Conservation (phyloP, 1,140 invertebrate genomes). For the Euwallacea fornicatus region DNA sequence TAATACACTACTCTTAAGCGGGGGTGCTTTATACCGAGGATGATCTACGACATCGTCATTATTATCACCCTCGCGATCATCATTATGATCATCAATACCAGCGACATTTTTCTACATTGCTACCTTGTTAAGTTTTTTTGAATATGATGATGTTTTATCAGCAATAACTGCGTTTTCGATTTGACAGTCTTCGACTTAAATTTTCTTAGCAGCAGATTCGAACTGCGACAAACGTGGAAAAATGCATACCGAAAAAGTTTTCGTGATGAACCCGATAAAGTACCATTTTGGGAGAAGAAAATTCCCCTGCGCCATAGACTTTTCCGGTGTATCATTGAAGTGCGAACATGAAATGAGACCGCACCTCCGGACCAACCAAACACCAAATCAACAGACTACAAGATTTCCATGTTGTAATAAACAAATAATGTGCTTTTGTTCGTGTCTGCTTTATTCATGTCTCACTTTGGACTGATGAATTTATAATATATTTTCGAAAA, state of each 20-base stretch:
- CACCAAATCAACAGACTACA: conserved; percentile 13
- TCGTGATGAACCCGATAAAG: conserved; percentile 25
- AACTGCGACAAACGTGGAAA: conserved; percentile 26
- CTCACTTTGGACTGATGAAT: not conserved
- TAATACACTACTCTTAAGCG: too few species aligned
- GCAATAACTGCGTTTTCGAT: too few species aligned
- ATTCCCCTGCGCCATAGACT: conserved; percentile 27
- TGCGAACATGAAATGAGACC: conserved; percentile 34
- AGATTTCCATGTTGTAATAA: conserved; percentile 11
- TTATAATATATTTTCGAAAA: not conserved
- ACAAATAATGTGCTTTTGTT: not conserved
- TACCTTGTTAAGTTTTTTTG: too few species aligned
- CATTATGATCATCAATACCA: too few species aligned
- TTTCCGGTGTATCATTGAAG: conserved; percentile 25
- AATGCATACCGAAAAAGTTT: conserved; percentile 31
- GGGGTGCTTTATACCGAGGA: too few species aligned
- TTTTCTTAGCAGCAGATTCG: too few species aligned
- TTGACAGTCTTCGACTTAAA: too few species aligned
- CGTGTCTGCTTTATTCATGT: not conserved
- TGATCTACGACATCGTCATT: too few species aligned
- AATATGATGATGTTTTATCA: too few species aligned
- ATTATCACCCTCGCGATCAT: too few species aligned
- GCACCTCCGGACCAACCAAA: conserved; percentile 21
- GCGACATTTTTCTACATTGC: too few species aligned
- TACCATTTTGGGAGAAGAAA: conserved; percentile 38